Percentiles rank a stretch among this genome's conserved stretches.
Evolutionary conservation across 1,140 invertebrate species (phyloP).

Genomic region (Protaetia brevitarsis): DNA sequence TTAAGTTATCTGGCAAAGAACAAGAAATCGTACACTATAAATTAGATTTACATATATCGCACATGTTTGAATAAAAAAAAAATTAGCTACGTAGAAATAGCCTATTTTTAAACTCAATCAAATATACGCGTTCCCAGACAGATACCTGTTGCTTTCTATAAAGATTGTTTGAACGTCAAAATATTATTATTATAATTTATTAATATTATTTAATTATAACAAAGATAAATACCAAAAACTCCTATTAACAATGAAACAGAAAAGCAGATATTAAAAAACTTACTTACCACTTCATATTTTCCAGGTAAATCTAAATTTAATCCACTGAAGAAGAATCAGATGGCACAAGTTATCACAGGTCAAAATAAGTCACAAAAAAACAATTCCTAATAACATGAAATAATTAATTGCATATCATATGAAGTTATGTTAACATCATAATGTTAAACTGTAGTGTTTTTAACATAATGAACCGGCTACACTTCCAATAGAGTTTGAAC

Average conservation of each 20-base stretch:
- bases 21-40: background rate
- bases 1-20: background rate
- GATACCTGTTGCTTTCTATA: background rate
- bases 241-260: too few relatives aligned
- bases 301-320: background rate
- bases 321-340: background rate
- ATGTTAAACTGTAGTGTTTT: too few relatives aligned
- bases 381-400: too few relatives aligned
- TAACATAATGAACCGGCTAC: too few relatives aligned
- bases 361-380: too few relatives aligned
- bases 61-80: background rate
- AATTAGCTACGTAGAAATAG: background rate
- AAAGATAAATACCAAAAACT: too few relatives aligned
- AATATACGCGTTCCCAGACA: background rate
- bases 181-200: too few relatives aligned
- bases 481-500: too few relatives aligned
- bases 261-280: background rate
- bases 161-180: background rate
- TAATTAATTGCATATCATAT: too few relatives aligned
- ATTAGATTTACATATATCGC: background rate
- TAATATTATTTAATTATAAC: too few relatives aligned
- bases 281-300: slow-evolving; percentile 1
- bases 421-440: too few relatives aligned
- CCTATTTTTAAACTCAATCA: slow-evolving; percentile 4
- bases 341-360: too few relatives aligned